Evolutionary conservation across 23 tunicate species (phyloP), one percentile per base, ranked within the genome.

Genomic region (Oikopleura dioica): DNA sequence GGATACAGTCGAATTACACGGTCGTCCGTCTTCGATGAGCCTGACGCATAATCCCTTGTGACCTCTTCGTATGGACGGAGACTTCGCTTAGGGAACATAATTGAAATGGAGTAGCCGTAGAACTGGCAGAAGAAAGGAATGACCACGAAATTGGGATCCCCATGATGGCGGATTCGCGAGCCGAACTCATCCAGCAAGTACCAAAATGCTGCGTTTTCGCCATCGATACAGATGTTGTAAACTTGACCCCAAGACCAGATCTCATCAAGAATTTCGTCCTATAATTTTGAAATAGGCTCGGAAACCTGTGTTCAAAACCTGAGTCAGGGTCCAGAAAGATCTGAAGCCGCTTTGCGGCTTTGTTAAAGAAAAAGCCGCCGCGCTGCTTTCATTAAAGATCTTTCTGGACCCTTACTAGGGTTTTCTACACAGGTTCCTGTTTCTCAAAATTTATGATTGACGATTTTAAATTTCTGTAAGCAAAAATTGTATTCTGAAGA

Each of bases 171-270:
- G 58, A 86, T 80, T 12, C 68, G 36, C 0, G 95, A 79, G 12
- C 95, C 95, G 36, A 86, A 86, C 72, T 86, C 95, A 51, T 86
- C 95, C 79, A 82, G 36, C 35, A 86, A 28, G 38, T 86, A 86
- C 95, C 95, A 86, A 0, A 83, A 24, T 1, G 86, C 79, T 58
- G 29, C 5, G 24, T 33, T 36, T 21, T 12, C 44, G 1, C 59
- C 77, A 21, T 63, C 30, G 4, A 63, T 63, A 12, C 33, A 12
- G 30, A 63, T 21, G 16, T 63, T 24, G 33, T 63, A 63, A 21
- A 31, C 26, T 63, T 63, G 72, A 23, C 32, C 30, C 72, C 72
- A 63, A 12, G 4, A 12, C 72, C 72, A 63, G 4, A 63, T 63
- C 4, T 63, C 72, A 29, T 63, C 72, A 2, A 28, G 31, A n/a